Base-by-base conservation (phyloP, 2,797 vertebrate genomes). In the Anabacerthia variegaticeps region DNA sequence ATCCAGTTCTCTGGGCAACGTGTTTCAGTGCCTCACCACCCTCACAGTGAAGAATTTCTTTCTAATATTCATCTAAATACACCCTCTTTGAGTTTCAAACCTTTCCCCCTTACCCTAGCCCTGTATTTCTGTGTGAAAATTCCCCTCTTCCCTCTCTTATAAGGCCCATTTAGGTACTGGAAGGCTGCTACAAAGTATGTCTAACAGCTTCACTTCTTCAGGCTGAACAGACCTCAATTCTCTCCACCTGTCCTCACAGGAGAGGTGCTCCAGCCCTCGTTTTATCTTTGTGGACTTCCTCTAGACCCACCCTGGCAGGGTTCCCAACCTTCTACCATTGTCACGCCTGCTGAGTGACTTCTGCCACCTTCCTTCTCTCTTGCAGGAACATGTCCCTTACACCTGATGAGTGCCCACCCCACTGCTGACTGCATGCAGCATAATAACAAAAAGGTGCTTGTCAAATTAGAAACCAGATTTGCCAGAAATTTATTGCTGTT, bases 231-330 rank as follows among this genome's bases (percentile, higher is more conserved):
- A n/a, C 4, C 22, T 32, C 19, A 88, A 34, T 30, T 39, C 21
- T 7, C 72, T 39, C 44, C 46, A n/a, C 14, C 52, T 59, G 52
- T 14, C 22, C 26, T 66, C 52, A 32, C 10, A 36, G 46, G 9
- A 41, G 34, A 41, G 26, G 2, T 36, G 17, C 22, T 46, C 12
- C 37, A 84, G 12, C 7, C 15, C 69, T 21, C 37, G 13, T 15
- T 54, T 84, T 73, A 18, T 32, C 39, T 48, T 52, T 12, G 12
- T 36, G 26, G 12, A 6, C 12, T 44, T 54, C 10, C 39, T 41
- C 52, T 52, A 52, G 12, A 46, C 21, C 10, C 0, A 0, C 7
- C 46, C 18, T 22, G 19, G 32, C 6, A 7, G 26, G 20, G 8
- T 56, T 82, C 26, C 20, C 1, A 11, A 10, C 14, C 20, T 82